phyloP scores from a whole-genome alignment of 2,113 vertebrate genomes.

The Brachirus orientalis region DNA sequence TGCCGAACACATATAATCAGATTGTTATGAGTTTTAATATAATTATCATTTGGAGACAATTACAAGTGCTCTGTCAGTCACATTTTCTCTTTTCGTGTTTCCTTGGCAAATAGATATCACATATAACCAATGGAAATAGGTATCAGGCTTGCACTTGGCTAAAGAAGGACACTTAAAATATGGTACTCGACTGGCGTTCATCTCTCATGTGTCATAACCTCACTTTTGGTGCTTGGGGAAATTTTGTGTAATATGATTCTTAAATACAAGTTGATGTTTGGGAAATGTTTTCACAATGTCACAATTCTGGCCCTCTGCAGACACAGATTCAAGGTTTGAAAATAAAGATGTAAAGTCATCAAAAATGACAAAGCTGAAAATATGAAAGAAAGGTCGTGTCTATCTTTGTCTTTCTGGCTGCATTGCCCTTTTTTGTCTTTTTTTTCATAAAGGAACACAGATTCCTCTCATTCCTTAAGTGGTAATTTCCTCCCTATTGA shows the following conservation, averaged over 20 bases:
- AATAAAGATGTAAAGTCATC: conserved; percentile 51
- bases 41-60: background rate
- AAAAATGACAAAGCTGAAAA: conserved; percentile 54
- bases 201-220: conserved; percentile 67
- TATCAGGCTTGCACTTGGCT: conserved; percentile 11
- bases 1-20: conserved; percentile 11
- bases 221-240: conserved; percentile 61
- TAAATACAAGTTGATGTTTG: conserved; percentile 60
- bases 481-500: conserved; percentile 77
- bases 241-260: conserved; percentile 70
- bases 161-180: conserved; percentile 46
- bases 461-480: conserved; percentile 59
- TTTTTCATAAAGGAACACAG: conserved; percentile 37
- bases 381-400: conserved; percentile 48
- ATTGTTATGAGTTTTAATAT: conserved; percentile 3
- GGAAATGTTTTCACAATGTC: conserved; percentile 64
- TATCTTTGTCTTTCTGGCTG: conserved; percentile 48
- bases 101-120: conserved; percentile 17
- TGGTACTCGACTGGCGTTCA: conserved; percentile 55
- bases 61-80: background rate
- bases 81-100: conserved; percentile 8
- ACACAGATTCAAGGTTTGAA: conserved; percentile 48
- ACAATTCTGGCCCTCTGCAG: conserved; percentile 43
- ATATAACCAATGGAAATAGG: conserved; percentile 33
- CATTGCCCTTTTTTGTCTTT: conserved; percentile 18